Evolutionary conservation across 2,888 invertebrate genomes (phyloP).

Genomic region (Campoplex nolae): DNA sequence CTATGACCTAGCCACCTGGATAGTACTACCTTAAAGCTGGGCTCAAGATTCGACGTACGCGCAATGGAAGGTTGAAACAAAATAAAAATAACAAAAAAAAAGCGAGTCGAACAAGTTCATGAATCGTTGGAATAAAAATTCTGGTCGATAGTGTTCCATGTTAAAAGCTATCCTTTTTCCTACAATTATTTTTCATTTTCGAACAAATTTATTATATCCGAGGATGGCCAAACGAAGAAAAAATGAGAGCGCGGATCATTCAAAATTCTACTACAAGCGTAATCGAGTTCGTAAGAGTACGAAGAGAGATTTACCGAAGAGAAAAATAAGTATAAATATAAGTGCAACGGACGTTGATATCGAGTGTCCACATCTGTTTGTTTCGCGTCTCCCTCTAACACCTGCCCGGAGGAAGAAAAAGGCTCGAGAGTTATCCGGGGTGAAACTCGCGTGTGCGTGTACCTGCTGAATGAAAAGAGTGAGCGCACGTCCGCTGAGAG

Average conservation of each 20-base stretch:
- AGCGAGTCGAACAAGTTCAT: too few species aligned
- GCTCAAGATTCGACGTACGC: too few species aligned
- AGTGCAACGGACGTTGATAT: constrained; percentile 73
- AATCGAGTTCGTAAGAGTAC: constrained; percentile 5
- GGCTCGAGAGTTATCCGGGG: background rate
- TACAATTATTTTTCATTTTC: too few species aligned
- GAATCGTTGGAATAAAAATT: too few species aligned
- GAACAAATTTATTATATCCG: too few species aligned
- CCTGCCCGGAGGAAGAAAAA: background rate
- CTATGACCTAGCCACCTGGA: too few species aligned
- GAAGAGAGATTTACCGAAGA: background rate
- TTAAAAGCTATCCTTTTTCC: too few species aligned
- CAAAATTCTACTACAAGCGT: constrained; percentile 62
- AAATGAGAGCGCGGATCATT: constrained; percentile 65
- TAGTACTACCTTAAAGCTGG: too few species aligned
- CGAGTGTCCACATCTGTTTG: constrained; percentile 76
- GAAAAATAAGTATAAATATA: constrained; percentile 13
- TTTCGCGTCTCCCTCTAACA: constrained; percentile 37
- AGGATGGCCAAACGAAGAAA: too few species aligned
- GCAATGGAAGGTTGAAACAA: too few species aligned
- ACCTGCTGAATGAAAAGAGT: constrained; percentile 65
- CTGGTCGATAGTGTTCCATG: too few species aligned
- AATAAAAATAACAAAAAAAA: too few species aligned
- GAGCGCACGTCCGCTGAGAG: background rate
- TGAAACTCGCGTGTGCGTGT: constrained; percentile 32